phyloP scores from a whole-genome alignment of 2,797 vertebrate genomes.

The Agapornis canus region DNA sequence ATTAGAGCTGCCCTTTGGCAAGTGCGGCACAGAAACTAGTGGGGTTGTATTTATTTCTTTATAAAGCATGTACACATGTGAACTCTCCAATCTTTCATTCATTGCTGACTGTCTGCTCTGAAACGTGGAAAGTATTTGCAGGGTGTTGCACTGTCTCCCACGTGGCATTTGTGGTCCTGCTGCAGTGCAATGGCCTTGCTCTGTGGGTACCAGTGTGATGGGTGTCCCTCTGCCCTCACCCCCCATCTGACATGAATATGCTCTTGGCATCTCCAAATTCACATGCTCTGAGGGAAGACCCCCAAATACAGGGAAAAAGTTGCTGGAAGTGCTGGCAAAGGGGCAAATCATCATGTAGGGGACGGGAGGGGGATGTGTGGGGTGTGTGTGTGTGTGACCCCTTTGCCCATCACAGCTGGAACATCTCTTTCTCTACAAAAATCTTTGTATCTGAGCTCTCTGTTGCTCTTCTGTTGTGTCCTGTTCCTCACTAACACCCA shows the following conservation, averaged over 20 bases:
- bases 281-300: background rate
- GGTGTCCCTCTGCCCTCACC: background rate
- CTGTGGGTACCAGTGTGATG: fast-evolving
- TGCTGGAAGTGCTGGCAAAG: background rate
- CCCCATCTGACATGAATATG: fast-evolving
- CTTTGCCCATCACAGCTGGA: background rate
- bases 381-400: background rate
- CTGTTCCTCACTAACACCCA: background rate
- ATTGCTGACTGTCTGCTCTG: background rate
- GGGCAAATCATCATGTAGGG: background rate
- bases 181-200: fast-evolving
- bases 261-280: background rate
- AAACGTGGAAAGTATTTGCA: background rate
- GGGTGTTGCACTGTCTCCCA: background rate
- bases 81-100: background rate
- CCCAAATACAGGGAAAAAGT: fast-evolving
- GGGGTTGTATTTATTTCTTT: background rate
- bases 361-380: background rate
- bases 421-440: background rate
- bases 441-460: background rate
- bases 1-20: slow-evolving; percentile 46
- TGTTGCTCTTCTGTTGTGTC: background rate
- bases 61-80: background rate
- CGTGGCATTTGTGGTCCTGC: fast-evolving
- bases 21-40: background rate